Evolutionary conservation across 1,140 invertebrate genomes (phyloP).

Genomic region (Paracyclopina nana): DNA sequence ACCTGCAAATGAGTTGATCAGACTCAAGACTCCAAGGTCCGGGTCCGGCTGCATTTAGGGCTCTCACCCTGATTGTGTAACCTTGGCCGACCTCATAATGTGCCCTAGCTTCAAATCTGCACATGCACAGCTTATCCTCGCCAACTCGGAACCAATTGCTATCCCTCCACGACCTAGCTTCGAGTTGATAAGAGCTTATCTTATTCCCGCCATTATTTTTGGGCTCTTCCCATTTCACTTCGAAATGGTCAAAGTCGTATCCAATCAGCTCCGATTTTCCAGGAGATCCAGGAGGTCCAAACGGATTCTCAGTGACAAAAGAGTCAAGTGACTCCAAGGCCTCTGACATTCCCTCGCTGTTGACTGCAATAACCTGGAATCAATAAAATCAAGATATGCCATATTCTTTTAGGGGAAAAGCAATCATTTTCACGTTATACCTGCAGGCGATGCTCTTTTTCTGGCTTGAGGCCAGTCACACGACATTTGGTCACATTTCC

Average conservation of each 20-base stretch:
- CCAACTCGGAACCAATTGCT: slow-evolving; percentile 70
- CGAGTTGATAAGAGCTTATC: slow-evolving; percentile 82
- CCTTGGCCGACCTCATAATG: slow-evolving; percentile 39
- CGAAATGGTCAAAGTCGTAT: slow-evolving; percentile 85
- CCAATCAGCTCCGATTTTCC: slow-evolving; percentile 68
- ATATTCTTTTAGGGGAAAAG: too few species aligned
- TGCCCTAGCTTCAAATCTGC: neutral
- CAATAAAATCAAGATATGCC: too few species aligned
- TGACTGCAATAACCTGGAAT: slow-evolving; percentile 82
- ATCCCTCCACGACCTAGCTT: slow-evolving; percentile 38
- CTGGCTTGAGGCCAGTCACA: slow-evolving; percentile 60
- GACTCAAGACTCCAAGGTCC: slow-evolving; percentile 73
- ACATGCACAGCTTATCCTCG: slow-evolving; percentile 27
- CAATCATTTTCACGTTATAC: too few species aligned
- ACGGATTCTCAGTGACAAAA: slow-evolving; percentile 93
- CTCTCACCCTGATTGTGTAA: slow-evolving; percentile 73
- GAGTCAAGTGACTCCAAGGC: slow-evolving; percentile 70
- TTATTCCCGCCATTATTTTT: slow-evolving; percentile 73
- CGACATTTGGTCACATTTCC: slow-evolving; percentile 69
- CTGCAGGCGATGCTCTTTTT: slow-evolving; percentile 92
- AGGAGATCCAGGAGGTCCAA: slow-evolving; percentile 75
- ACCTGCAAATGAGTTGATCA: slow-evolving; percentile 64
- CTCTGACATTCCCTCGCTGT: slow-evolving; percentile 81
- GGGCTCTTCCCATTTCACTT: slow-evolving; percentile 74
- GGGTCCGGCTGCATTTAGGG: slow-evolving; percentile 78